Conservation (phyloP, 2,888 invertebrate genomes). For the Patella ulyssiponensis region DNA sequence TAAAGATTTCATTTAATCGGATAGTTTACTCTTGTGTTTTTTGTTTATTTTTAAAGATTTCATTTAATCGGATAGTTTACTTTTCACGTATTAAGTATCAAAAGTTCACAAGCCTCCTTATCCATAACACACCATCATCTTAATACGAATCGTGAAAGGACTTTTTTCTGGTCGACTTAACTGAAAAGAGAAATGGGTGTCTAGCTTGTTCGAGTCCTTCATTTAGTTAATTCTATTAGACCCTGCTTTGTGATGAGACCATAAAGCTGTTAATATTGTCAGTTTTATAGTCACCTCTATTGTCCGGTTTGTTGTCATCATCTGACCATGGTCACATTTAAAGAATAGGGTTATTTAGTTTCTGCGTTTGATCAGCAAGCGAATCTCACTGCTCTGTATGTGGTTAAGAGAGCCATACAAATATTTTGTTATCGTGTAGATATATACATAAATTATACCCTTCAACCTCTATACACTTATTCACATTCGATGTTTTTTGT, state of each 20-base stretch:
- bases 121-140: neutral
- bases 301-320: constrained; percentile 1
- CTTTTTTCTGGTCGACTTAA: neutral
- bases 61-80: too few relatives aligned
- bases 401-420: too few relatives aligned
- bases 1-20: too few relatives aligned
- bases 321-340: neutral
- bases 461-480: too few relatives aligned
- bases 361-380: constrained; percentile 3
- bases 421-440: too few relatives aligned
- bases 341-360: neutral
- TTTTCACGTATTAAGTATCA: too few relatives aligned
- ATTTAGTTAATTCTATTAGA: constrained; percentile 7
- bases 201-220: constrained; percentile 7
- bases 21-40: too few relatives aligned
- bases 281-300: neutral
- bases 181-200: neutral
- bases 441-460: too few relatives aligned
- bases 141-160: neutral
- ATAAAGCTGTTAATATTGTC: constrained; percentile 11
- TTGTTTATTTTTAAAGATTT: too few relatives aligned
- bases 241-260: neutral
- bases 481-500: too few relatives aligned
- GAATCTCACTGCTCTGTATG: neutral
- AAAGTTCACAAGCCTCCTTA: too few relatives aligned